Evolutionary conservation across 2,113 vertebrate species (phyloP).

Genomic region (Notiomystis cincta): DNA sequence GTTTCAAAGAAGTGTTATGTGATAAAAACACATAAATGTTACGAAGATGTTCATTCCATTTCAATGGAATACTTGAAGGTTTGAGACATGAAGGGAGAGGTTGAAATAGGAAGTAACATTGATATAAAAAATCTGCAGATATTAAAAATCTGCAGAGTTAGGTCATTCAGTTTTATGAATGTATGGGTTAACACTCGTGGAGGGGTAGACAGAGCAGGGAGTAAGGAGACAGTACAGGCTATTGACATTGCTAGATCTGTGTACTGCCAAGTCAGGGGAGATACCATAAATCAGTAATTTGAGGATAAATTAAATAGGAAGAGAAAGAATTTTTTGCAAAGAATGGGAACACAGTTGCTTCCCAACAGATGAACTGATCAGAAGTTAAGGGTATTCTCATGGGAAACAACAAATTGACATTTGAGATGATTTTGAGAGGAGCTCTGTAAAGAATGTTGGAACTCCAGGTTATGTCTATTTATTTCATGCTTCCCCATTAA

Average conservation of each 20-base stretch:
- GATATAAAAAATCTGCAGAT: not conserved
- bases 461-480: not conserved
- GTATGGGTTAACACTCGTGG: not conserved
- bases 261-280: not conserved
- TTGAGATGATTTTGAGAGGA: not conserved
- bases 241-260: not conserved
- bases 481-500: not conserved
- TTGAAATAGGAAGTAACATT: not conserved
- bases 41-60: not conserved
- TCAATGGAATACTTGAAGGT: not conserved
- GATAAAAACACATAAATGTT: not conserved
- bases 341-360: not conserved
- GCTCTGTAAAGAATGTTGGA: not conserved
- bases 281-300: not conserved
- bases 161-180: not conserved
- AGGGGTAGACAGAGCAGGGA: not conserved
- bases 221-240: not conserved
- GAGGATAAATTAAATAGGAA: not conserved
- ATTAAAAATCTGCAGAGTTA: not conserved
- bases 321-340: not conserved
- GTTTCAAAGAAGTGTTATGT: not conserved
- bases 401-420: not conserved
- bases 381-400: not conserved
- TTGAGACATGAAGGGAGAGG: not conserved
- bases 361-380: not conserved